These are phyloP conservation scores for Herminia tarsipennalis DNA, from an alignment of 2,888 invertebrate genomes.

Conservation along the genomic window DNA sequence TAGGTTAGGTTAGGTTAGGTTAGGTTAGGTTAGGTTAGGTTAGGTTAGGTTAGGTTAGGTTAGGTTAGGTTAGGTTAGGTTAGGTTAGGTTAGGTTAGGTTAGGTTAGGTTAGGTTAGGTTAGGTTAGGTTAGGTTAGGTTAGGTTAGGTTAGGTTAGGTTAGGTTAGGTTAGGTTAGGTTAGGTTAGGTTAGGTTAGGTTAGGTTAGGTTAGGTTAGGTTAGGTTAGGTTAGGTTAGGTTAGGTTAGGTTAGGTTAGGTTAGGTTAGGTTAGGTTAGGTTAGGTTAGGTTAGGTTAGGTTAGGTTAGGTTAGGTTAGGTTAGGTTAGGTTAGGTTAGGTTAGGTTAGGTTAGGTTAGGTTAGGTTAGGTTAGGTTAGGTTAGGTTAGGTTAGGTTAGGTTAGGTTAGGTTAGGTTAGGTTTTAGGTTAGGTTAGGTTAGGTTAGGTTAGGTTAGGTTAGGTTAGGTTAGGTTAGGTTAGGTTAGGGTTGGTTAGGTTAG, in stretches of 20 bases:
- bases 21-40: constrained; percentile 18
- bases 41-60: constrained; percentile 12
- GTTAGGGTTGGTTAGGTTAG: constrained; percentile 25
- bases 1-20: constrained; percentile 18
- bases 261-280: constrained; percentile 19
- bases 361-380: constrained; percentile 23
- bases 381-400: constrained; percentile 12
- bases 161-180: constrained; percentile 32
- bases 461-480: constrained; percentile 28
- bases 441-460: constrained; percentile 26
- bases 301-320: constrained; percentile 14
- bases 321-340: constrained; percentile 21
- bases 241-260: constrained; percentile 9
- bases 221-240: constrained; percentile 13
- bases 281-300: constrained; percentile 16
- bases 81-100: constrained; percentile 15
- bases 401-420: constrained; percentile 23
- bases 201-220: constrained; percentile 12
- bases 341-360: constrained; percentile 22
- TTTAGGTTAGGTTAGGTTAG: constrained; percentile 20
- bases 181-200: constrained; percentile 10
- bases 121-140: constrained; percentile 15
- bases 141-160: constrained; percentile 22
- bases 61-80: constrained; percentile 12
- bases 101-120: constrained; percentile 15